Conservation (phyloP, 2,797 vertebrate species). For the Helarctos malayanus region DNA sequence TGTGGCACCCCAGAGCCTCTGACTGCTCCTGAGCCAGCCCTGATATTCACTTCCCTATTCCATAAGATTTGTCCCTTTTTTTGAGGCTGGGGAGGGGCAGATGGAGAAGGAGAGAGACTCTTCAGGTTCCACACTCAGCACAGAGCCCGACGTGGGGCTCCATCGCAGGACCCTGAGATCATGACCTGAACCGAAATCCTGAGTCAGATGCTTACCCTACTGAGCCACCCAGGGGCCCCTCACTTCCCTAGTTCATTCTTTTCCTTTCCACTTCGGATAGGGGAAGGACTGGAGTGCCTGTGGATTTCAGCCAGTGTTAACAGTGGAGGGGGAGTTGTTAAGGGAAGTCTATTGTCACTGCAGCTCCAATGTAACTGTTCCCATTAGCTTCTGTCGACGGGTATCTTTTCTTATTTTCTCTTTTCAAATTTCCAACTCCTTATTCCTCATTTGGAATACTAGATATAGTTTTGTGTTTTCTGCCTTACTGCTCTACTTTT, state of each 20-base stretch:
- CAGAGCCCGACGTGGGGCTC: neutral
- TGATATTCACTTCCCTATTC: neutral
- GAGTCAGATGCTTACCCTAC: neutral
- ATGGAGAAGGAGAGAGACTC: neutral
- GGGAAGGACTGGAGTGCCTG: neutral
- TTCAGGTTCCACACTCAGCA: neutral
- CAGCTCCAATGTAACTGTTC: neutral
- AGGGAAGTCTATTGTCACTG: neutral
- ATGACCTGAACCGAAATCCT: neutral
- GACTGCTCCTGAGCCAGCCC: neutral
- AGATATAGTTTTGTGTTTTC: neutral
- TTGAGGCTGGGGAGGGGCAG: neutral
- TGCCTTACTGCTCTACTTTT: neutral
- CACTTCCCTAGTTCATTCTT: neutral
- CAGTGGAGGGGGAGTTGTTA: neutral
- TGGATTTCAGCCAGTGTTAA: neutral
- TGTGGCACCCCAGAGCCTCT: neutral
- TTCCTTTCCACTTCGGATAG: neutral
- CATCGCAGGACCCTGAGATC: neutral
- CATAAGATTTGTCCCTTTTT: neutral
- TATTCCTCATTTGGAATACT: neutral
- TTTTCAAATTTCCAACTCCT: neutral
- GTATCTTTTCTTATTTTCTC: neutral
- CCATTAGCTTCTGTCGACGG: neutral
- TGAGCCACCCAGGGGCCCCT: neutral